Base-by-base conservation (phyloP, 2,888 invertebrate genomes). In the Melinopterus prodromus region DNA sequence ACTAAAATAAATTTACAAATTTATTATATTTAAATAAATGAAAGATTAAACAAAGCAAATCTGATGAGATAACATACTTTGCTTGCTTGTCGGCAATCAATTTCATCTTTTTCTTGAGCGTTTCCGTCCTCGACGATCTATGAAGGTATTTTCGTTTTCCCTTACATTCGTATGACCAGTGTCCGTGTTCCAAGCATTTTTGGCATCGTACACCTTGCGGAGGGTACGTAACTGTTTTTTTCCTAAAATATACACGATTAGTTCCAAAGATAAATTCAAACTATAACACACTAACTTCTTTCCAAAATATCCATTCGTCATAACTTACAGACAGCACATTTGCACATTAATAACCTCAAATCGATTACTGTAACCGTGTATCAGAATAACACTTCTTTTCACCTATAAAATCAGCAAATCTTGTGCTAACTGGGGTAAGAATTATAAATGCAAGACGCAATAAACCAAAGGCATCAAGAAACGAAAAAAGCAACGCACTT, bases 111-210 rank as follows among this genome's bases (percentile, higher is more conserved):
- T 93, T 97, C 86, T 94, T 95, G 82, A 98, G 89, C 81, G 95
- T 92, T 84, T 95, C 93, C 0, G 97, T 96, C 79, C 98, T 93
- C 0, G 98, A 97, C 6, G 94, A 93, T 80, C 98, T 92, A 84
- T 96, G 94, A 5, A 97, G 90, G 88, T 95, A 95, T 90, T 98
- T 98, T 81, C 98, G 92, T 89, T 98, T 97, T 14, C 95, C 95
- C 84, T 93, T 96, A 87, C 98, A 98, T 89, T 98, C 96, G 86
- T 96, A 98, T 81, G 97, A 97, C 97, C 97, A 98, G 88, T 98
- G 98, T 0, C 98, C 98, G 86, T 93, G 93, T 89, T 97, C 95
- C 75, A 98, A 90, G 87, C 98, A 98, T 90, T 98, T 98, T 88
- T 98, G 98, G 88, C 98, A 98, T 38, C 96, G 93, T 81, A 95